Percentiles rank a stretch among this genome's conserved stretches.
These are phyloP conservation scores for Chionomys nivalis DNA, from an alignment of 2,113 vertebrate genomes.

Conservation along the genomic window DNA sequence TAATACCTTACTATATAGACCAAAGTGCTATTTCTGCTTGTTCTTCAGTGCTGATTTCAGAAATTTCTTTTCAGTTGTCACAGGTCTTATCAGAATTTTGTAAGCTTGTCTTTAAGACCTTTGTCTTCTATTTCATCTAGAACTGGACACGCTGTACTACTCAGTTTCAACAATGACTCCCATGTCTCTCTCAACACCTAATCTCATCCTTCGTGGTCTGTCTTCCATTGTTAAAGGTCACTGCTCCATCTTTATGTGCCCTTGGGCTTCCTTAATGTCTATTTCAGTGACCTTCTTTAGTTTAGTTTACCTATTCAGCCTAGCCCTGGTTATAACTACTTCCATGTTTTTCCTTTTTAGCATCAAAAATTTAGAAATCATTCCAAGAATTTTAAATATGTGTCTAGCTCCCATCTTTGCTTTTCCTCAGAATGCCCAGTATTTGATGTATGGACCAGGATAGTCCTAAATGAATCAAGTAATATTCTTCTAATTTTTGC, in stretches of 20 bases:
- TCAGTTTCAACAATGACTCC: background rate
- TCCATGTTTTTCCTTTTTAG: background rate
- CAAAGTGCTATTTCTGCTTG: background rate
- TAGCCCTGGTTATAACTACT: background rate
- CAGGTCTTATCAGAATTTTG: background rate
- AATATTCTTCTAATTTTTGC: background rate
- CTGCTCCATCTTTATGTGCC: background rate
- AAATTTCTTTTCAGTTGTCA: background rate
- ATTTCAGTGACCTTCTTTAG: background rate
- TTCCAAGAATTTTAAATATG: background rate
- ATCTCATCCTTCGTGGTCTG: background rate
- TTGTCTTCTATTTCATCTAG: background rate
- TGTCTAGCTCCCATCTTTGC: background rate
- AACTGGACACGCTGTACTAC: background rate
- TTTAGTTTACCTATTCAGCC: background rate
- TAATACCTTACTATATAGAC: background rate
- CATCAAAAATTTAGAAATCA: background rate
- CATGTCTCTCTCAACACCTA: background rate
- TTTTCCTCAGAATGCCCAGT: background rate
- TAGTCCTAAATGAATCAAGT: background rate
- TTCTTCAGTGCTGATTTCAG: background rate
- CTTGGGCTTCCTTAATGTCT: background rate
- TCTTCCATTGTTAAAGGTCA: background rate
- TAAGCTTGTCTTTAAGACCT: background rate
- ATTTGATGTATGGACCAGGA: background rate